Base-by-base conservation (phyloP, 2,113 vertebrate genomes). In the Ceyx margarethae region DNA sequence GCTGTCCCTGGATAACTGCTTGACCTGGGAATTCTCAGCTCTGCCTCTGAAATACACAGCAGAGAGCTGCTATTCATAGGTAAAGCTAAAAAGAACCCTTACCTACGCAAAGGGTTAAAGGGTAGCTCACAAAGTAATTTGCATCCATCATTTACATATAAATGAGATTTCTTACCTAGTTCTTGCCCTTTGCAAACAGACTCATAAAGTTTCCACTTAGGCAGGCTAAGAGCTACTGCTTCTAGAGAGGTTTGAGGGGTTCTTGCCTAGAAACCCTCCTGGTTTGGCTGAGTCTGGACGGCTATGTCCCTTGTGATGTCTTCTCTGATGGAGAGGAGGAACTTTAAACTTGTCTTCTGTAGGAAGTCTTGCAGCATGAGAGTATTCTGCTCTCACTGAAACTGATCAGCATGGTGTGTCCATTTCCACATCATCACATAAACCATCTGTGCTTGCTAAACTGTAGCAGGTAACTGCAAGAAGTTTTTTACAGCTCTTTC, bases 121-220 rank as follows among this genome's bases (percentile, higher is more conserved):
- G 79, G 64, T 74, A 92, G 84, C 78, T 91, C 35, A 1, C 33
- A 66, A 73, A 77, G 74, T 54, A 25, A 46, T 87, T 74, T 91
- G 87, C 72, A 85, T 91, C 67, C 51, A 53, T 1, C 40, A 83
- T 96, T 96, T 96, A 71, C 94, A 93, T 96, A 92, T 20, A 94
- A 95, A 91, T 95, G 77, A 91, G 46, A 77, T 74, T 96, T 87
- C 35, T 91, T 79, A 18, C 84, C 48, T 58, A 8, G n/a, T 84
- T 57, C 67, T 40, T 48, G 85, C 37, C 53, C 88, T 95, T 90
- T 87, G 64, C 71, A 66, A 89, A 85, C 77, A 93, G 91, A 54
- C 14, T 7, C 31, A 37, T 58, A 37, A 57, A 53, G 62, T 89
- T 94, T 69, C 71, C 67, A 91, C 67, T 79, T 93, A 26, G 26